A percentile compares a stretch with the other conserved stretches of the same genome.
Evolutionary conservation across 2,888 invertebrate species (phyloP).

Genomic region (Drosophila ustulata): DNA sequence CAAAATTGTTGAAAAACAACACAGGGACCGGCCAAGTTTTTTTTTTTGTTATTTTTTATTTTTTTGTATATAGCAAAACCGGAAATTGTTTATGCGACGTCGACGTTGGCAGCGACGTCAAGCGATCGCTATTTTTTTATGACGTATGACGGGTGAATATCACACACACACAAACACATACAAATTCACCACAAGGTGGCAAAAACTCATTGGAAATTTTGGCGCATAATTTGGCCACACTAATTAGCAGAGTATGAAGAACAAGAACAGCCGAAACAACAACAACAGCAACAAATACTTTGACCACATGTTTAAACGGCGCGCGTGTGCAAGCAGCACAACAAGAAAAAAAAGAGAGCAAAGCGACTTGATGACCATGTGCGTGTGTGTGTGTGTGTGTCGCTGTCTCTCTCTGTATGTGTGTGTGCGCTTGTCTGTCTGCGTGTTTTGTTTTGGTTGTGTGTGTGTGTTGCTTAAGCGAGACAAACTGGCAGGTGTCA

Average conservation of each 20-base stretch:
- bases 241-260: conserved; percentile 66
- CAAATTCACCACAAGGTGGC: conserved; percentile 40
- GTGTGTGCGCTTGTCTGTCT: conserved; percentile 12
- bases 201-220: conserved; percentile 60
- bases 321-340: conserved; percentile 58
- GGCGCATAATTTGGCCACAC: conserved; percentile 77
- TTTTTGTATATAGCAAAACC: conserved; percentile 62
- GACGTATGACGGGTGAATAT: conserved; percentile 59
- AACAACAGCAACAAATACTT: conserved; percentile 43
- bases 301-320: conserved; percentile 72
- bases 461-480: conserved; percentile 55
- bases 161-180: conserved; percentile 13
- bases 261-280: conserved; percentile 40
- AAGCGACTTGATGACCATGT: conserved; percentile 61
- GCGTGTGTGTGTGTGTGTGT: conserved; percentile 22
- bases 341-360: conserved; percentile 21
- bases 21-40: conserved; percentile 58
- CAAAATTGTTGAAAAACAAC: conserved; percentile 66
- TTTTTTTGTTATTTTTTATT: background rate
- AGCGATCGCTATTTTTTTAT: conserved; percentile 66
- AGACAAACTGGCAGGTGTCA: conserved; percentile 78
- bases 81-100: conserved; percentile 76
- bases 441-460: conserved; percentile 1
- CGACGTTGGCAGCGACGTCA: conserved; percentile 12
- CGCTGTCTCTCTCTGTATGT: conserved; percentile 11